Conservation (phyloP, 2,113 vertebrate species). For the Pseudois nayaur region DNA sequence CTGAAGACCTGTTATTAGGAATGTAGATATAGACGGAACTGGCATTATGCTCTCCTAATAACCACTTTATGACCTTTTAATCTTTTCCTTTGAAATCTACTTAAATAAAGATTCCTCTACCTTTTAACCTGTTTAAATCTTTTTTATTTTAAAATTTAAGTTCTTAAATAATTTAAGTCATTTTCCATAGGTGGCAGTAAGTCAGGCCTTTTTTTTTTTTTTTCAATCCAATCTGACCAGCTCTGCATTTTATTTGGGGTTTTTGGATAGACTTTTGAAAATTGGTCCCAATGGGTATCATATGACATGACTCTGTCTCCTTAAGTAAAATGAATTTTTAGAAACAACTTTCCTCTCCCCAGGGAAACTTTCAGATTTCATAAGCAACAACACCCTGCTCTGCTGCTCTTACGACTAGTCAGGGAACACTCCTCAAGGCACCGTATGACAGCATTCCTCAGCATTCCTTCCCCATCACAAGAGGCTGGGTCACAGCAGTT, state of each 20-base stretch:
- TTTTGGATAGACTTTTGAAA: background rate
- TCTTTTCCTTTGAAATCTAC: background rate
- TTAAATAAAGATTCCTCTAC: background rate
- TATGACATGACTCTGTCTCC: background rate
- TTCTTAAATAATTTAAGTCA: background rate
- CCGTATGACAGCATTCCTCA: rapidly evolving
- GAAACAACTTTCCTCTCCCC: background rate
- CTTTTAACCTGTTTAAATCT: background rate
- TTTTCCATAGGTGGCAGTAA: background rate
- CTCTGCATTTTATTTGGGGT: background rate
- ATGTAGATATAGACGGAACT: background rate
- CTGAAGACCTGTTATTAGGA: background rate
- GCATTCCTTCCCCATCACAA: rapidly evolving
- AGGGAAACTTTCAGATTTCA: background rate
- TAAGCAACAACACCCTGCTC: background rate
- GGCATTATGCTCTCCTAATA: background rate
- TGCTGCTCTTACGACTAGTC: rapidly evolving
- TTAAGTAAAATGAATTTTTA: background rate
- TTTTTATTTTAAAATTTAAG: background rate
- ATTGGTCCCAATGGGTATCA: background rate
- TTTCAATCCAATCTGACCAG: background rate
- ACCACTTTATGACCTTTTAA: background rate
- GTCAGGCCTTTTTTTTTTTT: background rate
- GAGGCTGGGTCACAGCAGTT: rapidly evolving
- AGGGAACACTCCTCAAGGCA: background rate